A percentile compares a stretch with the other conserved stretches of the same genome.
Conservation (phyloP, 2,888 invertebrate genomes). For the Agrochola macilenta region DNA sequence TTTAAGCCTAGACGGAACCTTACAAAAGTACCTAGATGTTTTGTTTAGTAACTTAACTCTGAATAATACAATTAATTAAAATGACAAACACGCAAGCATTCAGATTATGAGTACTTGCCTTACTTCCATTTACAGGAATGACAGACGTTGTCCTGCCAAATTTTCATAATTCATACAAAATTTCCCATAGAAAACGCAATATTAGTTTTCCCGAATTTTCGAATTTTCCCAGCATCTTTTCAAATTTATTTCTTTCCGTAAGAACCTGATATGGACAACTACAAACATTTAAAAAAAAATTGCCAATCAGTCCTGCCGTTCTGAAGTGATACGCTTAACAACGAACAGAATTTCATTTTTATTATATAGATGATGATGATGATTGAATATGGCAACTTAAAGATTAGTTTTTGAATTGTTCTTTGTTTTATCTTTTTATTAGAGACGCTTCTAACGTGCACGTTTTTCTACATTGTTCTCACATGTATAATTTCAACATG, state of each 20-base stretch:
- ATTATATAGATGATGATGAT: not conserved
- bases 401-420: too few species aligned
- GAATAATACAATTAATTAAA: slow-evolving; percentile 22
- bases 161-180: not conserved
- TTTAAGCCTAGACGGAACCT: slow-evolving; percentile 35
- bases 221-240: not conserved
- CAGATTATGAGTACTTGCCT: not conserved
- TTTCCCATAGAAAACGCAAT: not conserved
- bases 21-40: slow-evolving; percentile 17
- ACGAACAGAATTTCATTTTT: not conserved
- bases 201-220: not conserved
- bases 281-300: not conserved
- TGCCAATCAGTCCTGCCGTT: not conserved
- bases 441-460: too few species aligned
- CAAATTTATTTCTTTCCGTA: not conserved
- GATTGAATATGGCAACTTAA: not conserved
- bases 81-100: not conserved
- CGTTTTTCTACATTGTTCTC: too few species aligned
- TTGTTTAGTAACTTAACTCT: slow-evolving; percentile 24
- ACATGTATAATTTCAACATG: too few species aligned
- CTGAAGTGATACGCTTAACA: not conserved
- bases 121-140: not conserved
- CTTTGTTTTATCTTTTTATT: too few species aligned
- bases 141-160: not conserved
- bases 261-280: not conserved